phyloP scores from a whole-genome alignment of 1,140 invertebrate species.

The Orussus abietinus region DNA sequence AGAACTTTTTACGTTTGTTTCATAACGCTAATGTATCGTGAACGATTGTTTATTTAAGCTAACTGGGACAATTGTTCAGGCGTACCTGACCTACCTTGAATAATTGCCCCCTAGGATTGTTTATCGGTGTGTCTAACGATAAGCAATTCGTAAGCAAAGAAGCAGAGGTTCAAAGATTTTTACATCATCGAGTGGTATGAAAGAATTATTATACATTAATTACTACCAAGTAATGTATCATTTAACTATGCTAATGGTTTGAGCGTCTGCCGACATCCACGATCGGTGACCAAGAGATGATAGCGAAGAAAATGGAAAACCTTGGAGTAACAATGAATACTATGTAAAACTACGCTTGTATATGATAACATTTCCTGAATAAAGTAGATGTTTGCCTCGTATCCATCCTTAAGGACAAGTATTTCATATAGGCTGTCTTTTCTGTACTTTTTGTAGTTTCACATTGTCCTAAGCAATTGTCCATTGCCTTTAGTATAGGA shows the following conservation, averaged over 20 bases:
- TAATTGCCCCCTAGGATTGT: not conserved
- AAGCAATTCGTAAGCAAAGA: not conserved
- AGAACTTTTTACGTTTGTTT: slow-evolving; percentile 12
- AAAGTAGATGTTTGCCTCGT: slow-evolving; percentile 44
- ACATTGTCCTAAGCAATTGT: too few relatives aligned
- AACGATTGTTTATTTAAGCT: too few relatives aligned
- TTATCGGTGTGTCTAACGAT: not conserved
- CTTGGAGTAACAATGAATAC: slow-evolving; percentile 33
- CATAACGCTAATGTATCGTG: slow-evolving; percentile 4
- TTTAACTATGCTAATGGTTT: slow-evolving; percentile 29
- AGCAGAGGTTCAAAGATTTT: slow-evolving; percentile 11
- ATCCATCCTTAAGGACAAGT: too few relatives aligned
- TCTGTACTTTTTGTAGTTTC: too few relatives aligned
- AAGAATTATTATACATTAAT: slow-evolving; percentile 28
- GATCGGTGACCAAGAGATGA: slow-evolving; percentile 10
- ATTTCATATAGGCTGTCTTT: too few relatives aligned
- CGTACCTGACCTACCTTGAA: too few relatives aligned
- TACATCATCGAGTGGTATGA: slow-evolving; percentile 12
- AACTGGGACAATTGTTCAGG: too few relatives aligned
- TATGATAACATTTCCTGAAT: slow-evolving; percentile 44
- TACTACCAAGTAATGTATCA: slow-evolving; percentile 25
- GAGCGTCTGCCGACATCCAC: slow-evolving; percentile 16
- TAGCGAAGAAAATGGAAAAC: slow-evolving; percentile 27
- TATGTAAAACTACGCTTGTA: slow-evolving; percentile 45
- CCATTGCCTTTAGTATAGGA: too few relatives aligned